phyloP scores from a whole-genome alignment of 2,888 invertebrate genomes.

The Limnephilus marmoratus region DNA sequence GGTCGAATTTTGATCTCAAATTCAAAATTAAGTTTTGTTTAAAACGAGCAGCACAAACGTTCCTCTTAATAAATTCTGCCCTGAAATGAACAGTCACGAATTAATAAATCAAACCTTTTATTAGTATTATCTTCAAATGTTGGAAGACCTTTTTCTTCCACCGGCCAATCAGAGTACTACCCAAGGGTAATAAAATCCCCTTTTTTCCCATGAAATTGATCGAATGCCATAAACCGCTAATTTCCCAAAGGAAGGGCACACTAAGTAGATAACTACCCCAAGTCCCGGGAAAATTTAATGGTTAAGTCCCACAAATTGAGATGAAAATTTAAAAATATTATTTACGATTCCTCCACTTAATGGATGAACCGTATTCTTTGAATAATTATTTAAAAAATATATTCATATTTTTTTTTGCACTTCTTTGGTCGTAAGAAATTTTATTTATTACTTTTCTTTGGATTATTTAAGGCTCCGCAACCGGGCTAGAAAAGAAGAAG shows the following conservation, averaged over 20 bases:
- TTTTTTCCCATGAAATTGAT: slow-evolving; percentile 8
- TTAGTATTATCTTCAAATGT: not conserved
- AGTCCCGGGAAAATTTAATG: not conserved
- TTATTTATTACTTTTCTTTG: too few relatives aligned
- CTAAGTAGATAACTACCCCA: not conserved
- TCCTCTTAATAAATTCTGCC: not conserved
- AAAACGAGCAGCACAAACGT: too few relatives aligned
- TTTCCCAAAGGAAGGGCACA: not conserved
- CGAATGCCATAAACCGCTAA: slow-evolving; percentile 15
- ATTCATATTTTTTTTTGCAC: too few relatives aligned
- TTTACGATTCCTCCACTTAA: not conserved
- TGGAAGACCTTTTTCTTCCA: not conserved
- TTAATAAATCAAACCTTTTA: not conserved
- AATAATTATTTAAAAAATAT: too few relatives aligned
- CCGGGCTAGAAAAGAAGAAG: too few relatives aligned
- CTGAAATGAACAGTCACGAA: not conserved
- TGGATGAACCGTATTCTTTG: not conserved
- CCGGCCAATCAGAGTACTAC: not conserved
- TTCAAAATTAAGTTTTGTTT: too few relatives aligned
- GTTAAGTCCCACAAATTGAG: not conserved
- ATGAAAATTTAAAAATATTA: not conserved
- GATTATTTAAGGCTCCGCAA: too few relatives aligned
- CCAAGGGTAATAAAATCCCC: not conserved
- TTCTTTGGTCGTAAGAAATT: not conserved
- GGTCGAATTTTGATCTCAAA: too few relatives aligned